Conservation (phyloP, 2,113 vertebrate species). For the Pardalotus punctatus region DNA sequence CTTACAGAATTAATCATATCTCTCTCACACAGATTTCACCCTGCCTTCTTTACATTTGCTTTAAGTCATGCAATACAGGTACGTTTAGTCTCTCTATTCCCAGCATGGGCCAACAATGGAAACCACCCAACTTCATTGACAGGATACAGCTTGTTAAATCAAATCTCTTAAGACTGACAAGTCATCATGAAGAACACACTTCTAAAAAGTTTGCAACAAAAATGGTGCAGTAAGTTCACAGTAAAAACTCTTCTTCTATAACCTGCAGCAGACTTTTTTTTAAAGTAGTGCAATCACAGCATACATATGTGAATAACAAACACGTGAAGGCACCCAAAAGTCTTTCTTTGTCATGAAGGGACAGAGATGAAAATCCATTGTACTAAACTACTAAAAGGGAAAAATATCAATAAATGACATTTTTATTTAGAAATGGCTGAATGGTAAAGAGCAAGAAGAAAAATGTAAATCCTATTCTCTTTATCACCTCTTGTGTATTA, state of each 20-base stretch:
- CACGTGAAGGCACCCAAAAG: not conserved
- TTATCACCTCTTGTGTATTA: not conserved
- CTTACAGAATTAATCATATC: slow-evolving; percentile 82
- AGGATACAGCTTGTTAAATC: slow-evolving; percentile 91
- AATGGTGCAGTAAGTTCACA: slow-evolving; percentile 41
- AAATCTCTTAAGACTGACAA: slow-evolving; percentile 78
- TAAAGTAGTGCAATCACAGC: not conserved
- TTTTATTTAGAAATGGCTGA: not conserved
- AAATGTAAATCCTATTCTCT: not conserved
- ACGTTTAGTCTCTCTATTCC: slow-evolving; percentile 85
- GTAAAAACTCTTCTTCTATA: slow-evolving; percentile 7
- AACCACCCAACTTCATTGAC: slow-evolving; percentile 77
- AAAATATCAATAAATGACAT: not conserved
- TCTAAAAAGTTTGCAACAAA: slow-evolving; percentile 48
- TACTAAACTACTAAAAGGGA: not conserved
- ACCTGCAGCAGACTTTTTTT: not conserved
- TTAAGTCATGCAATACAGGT: slow-evolving; percentile 87
- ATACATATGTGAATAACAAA: not conserved
- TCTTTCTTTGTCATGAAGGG: not conserved
- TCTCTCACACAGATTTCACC: slow-evolving; percentile 83
- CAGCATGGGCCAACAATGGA: slow-evolving; percentile 84
- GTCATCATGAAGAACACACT: slow-evolving; percentile 63
- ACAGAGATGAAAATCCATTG: not conserved
- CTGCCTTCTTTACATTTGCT: slow-evolving; percentile 85
- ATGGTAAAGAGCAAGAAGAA: not conserved